These are phyloP conservation scores for Napeogenes sylphis DNA, from an alignment of 2,888 invertebrate species.

Conservation along the genomic window DNA sequence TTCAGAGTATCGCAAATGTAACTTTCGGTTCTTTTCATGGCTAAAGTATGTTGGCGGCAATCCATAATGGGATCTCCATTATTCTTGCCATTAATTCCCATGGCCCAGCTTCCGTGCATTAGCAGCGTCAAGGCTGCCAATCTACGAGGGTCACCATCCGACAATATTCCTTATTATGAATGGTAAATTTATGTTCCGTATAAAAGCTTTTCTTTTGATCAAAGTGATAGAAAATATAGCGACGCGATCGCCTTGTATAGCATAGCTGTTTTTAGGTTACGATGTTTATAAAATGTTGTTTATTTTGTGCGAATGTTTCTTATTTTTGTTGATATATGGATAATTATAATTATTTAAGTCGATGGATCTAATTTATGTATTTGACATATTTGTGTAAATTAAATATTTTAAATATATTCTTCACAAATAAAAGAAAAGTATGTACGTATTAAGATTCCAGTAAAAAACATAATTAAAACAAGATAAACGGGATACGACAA, in stretches of 20 bases:
- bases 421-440: no score
- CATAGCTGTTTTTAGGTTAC: no score
- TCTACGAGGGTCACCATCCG: slow-evolving; percentile 53
- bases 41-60: slow-evolving; percentile 79
- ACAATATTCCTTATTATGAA: slow-evolving; percentile 30
- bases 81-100: slow-evolving; percentile 78
- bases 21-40: slow-evolving; percentile 79
- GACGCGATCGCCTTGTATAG: background rate
- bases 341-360: no score
- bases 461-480: background rate
- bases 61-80: slow-evolving; percentile 79
- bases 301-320: no score
- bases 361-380: no score
- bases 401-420: no score
- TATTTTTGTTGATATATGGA: no score
- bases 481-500: background rate
- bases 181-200: background rate
- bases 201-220: background rate
- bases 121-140: slow-evolving; percentile 71
- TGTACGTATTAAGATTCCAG: no score
- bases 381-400: no score
- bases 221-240: background rate
- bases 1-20: slow-evolving; percentile 79
- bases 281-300: no score
- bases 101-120: slow-evolving; percentile 77